Base-by-base conservation (phyloP, 2,113 vertebrate species). In the Synodontis membranacea region DNA sequence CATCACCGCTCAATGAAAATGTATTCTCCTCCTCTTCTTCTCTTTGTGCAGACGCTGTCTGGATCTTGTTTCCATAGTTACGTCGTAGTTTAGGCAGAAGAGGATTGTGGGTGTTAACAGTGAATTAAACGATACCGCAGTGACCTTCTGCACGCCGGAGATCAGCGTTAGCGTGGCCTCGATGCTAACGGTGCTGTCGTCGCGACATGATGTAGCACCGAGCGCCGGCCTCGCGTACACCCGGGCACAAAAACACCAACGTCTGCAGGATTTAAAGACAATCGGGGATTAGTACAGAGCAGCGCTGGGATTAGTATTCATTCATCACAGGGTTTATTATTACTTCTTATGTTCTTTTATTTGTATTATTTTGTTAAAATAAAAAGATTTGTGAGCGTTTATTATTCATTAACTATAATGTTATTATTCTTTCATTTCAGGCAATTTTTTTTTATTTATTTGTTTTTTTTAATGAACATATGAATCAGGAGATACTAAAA, bases 61-160 rank as follows among this genome's bases (percentile, higher is more conserved):
- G 78, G 83, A 31, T 50, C 93, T 93, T 90, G 94, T 95, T 94
- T 94, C 94, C 94, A 95, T 95, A 94, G 94, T 93, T 95, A 95
- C 94, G 91, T 93, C 88, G 93, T 92, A 93, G 93, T 93, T 89
- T 89, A 88, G 88, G 84, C 84, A 80, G 89, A 86, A 85, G 80
- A 82, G 89, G 44, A 84, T 81, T 89, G 86, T 86, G 78, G 66
- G 86, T 60, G 80, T 84, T 87, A 85, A 87, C 79, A 85, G 80
- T 66, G 89, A 86, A 86, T 85, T 66, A 80, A 88, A 82, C 70
- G 92, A 93, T 93, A 93, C 93, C 93, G 90, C 91, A 91, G 92
- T 88, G 93, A 94, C 92, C 93, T 93, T 48, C 54, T 79, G 31
- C 72, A 54, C 42, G 76, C 75, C 58, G 74, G 54, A 50, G 44